Evolutionary conservation across 2,888 invertebrate species (phyloP).

Genomic region (Ennomos erosarius): DNA sequence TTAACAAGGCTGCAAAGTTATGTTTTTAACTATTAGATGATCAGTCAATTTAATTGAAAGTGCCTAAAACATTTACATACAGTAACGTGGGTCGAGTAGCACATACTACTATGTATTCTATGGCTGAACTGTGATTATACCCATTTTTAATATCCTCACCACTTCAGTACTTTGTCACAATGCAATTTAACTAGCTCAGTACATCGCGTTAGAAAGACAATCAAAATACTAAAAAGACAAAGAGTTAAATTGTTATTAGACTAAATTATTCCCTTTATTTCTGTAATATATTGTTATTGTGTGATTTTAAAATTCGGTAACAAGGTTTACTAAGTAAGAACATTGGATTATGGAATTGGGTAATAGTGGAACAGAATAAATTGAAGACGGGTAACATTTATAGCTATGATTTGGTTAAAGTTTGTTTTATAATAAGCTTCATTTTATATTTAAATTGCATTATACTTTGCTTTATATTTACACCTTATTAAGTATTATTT

Average conservation of each 20-base stretch:
- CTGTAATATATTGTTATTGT: conserved; percentile 58
- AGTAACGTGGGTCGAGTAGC: conserved; percentile 48
- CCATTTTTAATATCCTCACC: not conserved
- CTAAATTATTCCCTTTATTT: not conserved
- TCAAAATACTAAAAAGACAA: not conserved
- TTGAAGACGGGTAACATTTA: conserved; percentile 4
- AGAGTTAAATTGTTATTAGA: conserved; percentile 22
- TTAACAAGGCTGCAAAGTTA: conserved; percentile 23
- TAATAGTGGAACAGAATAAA: conserved; percentile 9
- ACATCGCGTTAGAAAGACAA: too few relatives aligned
- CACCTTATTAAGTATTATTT: not conserved
- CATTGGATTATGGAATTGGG: conserved; percentile 18
- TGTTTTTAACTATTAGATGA: conserved; percentile 36
- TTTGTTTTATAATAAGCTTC: not conserved
- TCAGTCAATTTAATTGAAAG: conserved; percentile 28
- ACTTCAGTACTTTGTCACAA: conserved; percentile 3
- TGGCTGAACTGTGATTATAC: conserved; percentile 37
- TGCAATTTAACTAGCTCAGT: not conserved
- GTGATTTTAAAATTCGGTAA: conserved; percentile 57
- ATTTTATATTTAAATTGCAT: too few relatives aligned
- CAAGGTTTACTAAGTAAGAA: conserved; percentile 33
- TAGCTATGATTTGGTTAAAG: not conserved
- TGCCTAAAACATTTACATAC: conserved; percentile 14
- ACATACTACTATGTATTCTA: too few relatives aligned
- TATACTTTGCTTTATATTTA: too few relatives aligned